A percentile compares a stretch with the other conserved stretches of the same genome.
These are phyloP conservation scores for Carassius carassius DNA, from an alignment of 2,113 vertebrate genomes.

Conservation along the genomic window DNA sequence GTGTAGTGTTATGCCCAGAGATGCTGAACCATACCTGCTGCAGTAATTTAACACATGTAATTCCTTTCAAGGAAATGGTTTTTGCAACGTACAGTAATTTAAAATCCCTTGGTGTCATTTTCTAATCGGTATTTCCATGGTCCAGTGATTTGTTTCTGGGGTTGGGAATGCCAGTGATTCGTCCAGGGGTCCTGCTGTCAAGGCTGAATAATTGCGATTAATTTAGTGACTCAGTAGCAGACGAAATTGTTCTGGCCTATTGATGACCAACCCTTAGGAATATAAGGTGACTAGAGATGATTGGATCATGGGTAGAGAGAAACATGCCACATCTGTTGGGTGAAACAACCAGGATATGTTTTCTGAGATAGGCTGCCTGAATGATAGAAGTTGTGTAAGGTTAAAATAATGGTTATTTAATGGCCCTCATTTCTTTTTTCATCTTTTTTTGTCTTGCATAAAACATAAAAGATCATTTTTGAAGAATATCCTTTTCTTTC, in stretches of 20 bases:
- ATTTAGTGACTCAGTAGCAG: slow-evolving; percentile 9
- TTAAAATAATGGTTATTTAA: neutral
- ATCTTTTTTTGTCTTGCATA: neutral
- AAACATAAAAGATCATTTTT: too few species aligned
- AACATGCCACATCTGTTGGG: neutral
- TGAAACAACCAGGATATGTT: neutral
- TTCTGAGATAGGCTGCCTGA: neutral
- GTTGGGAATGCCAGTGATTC: slow-evolving; percentile 6
- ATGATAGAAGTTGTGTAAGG: neutral
- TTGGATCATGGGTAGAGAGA: neutral
- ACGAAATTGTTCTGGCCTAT: neutral
- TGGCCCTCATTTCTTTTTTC: neutral
- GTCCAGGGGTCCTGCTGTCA: slow-evolving; percentile 16
- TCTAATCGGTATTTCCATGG: neutral
- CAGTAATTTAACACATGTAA: neutral
- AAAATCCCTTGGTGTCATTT: slow-evolving; percentile 17
- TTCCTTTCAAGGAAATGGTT: neutral
- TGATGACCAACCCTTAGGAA: neutral
- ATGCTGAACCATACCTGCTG: neutral
- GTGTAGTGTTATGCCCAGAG: neutral
- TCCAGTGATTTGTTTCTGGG: slow-evolving; percentile 15
- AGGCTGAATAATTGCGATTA: neutral
- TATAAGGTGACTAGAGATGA: neutral
- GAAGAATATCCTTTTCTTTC: neutral
- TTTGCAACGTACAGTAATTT: neutral